phyloP scores from a whole-genome alignment of 2,888 invertebrate genomes.

The Caenorhabditis angaria region DNA sequence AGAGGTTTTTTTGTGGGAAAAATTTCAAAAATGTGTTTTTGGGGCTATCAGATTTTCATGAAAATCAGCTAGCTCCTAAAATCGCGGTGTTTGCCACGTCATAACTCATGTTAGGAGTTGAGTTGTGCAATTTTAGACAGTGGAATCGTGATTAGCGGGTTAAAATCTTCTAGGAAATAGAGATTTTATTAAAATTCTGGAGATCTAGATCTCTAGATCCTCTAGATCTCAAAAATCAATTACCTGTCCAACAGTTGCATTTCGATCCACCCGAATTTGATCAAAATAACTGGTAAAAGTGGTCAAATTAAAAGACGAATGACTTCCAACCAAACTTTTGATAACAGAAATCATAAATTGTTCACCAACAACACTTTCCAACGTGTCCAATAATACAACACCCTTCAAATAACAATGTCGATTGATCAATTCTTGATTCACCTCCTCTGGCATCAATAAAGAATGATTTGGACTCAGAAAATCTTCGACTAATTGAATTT shows the following conservation, averaged over 20 bases:
- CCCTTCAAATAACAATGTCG: constrained; percentile 69
- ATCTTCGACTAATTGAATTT: constrained; percentile 67
- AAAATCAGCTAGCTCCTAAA: too few relatives aligned
- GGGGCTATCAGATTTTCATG: too few relatives aligned
- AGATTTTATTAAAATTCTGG: too few relatives aligned
- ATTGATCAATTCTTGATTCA: constrained; percentile 54
- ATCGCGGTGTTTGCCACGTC: too few relatives aligned
- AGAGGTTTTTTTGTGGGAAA: too few relatives aligned
- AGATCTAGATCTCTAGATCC: too few relatives aligned
- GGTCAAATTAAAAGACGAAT: constrained; percentile 46
- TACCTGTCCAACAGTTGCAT: constrained; percentile 53
- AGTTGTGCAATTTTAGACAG: too few relatives aligned
- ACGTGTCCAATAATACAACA: constrained; percentile 59
- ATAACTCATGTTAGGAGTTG: too few relatives aligned
- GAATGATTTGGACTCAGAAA: constrained; percentile 61
- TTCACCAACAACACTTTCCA: constrained; percentile 64
- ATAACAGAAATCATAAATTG: constrained; percentile 56
- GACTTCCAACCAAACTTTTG: constrained; percentile 35
- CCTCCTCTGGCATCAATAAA: constrained; percentile 48
- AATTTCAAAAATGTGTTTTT: too few relatives aligned
- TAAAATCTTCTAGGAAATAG: too few relatives aligned
- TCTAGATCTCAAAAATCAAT: background rate
- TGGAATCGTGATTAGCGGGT: too few relatives aligned
- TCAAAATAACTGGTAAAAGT: constrained; percentile 51
- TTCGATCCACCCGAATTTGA: constrained; percentile 43